Conservation (phyloP, 2,797 vertebrate species). For the Catostomus latipinnis region DNA sequence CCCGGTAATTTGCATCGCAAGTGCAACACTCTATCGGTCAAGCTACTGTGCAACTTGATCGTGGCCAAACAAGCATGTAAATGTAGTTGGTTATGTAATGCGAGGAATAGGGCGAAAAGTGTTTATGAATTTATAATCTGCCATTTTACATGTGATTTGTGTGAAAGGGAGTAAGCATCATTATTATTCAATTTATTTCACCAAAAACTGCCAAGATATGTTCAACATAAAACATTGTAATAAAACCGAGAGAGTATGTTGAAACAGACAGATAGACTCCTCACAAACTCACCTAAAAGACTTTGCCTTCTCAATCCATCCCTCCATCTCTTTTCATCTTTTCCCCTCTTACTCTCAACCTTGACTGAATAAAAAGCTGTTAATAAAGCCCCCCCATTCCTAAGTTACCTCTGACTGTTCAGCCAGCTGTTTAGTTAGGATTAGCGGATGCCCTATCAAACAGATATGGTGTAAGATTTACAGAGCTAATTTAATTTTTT, state of each 20-base stretch:
- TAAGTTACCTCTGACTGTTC: slow-evolving; percentile 9
- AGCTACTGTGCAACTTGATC: too few species aligned
- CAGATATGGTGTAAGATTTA: slow-evolving; percentile 21
- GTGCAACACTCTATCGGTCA: too few species aligned
- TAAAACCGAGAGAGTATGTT: not conserved
- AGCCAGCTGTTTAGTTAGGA: slow-evolving; percentile 51
- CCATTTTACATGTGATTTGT: too few species aligned
- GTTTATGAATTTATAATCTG: too few species aligned
- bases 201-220: too few species aligned
- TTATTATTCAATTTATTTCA: too few species aligned
- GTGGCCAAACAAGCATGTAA: too few species aligned
- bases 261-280: slow-evolving; percentile 22
- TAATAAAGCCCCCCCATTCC: slow-evolving; percentile 12
- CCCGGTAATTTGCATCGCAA: too few species aligned
- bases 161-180: too few species aligned
- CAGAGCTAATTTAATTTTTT: slow-evolving; percentile 38
- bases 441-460: slow-evolving; percentile 33
- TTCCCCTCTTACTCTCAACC: slow-evolving; percentile 21
- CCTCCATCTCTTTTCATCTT: slow-evolving; percentile 12
- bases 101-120: too few species aligned
- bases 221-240: not conserved
- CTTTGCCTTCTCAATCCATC: not conserved
- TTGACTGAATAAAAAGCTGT: slow-evolving; percentile 25
- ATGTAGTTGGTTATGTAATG: too few species aligned
- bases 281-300: slow-evolving; percentile 35